Percentiles rank a stretch among this genome's conserved stretches.
Evolutionary conservation across 2,797 vertebrate species (phyloP).

Genomic region (Fistularia commersonii): DNA sequence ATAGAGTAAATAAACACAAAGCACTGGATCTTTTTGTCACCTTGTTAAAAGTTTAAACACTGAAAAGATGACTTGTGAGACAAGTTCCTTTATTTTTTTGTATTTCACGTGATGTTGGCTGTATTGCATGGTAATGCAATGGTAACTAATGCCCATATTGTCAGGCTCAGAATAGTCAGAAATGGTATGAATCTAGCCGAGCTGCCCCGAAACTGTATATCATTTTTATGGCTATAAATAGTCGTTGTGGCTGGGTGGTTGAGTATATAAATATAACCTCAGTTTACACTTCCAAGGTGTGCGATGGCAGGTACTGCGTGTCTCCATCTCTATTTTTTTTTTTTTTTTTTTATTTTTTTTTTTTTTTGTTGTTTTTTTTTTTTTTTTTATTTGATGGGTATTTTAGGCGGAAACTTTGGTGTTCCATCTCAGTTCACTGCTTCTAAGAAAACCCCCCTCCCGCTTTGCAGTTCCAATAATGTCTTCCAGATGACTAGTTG

Average conservation of each 20-base stretch:
- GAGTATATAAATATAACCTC: slow-evolving; percentile 44
- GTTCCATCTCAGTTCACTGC: slow-evolving; percentile 62
- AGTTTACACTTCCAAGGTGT: slow-evolving; percentile 61
- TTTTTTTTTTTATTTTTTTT: too few species aligned
- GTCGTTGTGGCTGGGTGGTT: neutral
- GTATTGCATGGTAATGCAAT: neutral
- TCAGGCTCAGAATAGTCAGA: neutral
- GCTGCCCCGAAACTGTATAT: neutral
- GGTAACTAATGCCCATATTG: neutral
- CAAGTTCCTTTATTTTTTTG: neutral
- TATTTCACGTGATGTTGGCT: neutral
- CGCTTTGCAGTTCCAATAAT: slow-evolving; percentile 38
- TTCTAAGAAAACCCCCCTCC: slow-evolving; percentile 61
- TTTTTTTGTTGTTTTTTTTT: too few species aligned
- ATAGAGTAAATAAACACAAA: slow-evolving; percentile 52
- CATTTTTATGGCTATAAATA: slow-evolving; percentile 14
- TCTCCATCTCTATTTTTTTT: slow-evolving; percentile 69
- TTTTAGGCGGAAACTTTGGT: slow-evolving; percentile 58
- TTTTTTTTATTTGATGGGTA: too few species aligned
- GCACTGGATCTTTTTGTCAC: slow-evolving; percentile 1
- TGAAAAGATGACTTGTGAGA: neutral
- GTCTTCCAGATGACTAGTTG: slow-evolving; percentile 70
- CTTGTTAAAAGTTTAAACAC: slow-evolving; percentile 10
- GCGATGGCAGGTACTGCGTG: slow-evolving; percentile 51
- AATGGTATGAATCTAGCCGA: neutral